Conservation (phyloP, 2,888 invertebrate species). For the Zaprionus bogoriensis region DNA sequence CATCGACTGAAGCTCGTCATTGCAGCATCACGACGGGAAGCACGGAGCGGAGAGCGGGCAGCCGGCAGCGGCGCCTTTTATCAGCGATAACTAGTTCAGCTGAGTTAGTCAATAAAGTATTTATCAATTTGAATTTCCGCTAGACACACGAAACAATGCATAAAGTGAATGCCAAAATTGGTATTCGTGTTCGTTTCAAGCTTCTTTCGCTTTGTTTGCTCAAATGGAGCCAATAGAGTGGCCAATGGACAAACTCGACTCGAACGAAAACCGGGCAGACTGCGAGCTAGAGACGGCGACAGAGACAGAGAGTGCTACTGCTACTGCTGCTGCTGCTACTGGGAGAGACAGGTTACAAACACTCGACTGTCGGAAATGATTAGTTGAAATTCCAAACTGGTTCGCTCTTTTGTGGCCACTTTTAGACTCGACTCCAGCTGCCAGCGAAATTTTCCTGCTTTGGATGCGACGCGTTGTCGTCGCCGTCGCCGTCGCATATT, state of each 20-base stretch:
- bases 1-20: conserved; percentile 1
- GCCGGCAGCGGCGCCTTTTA: conserved; percentile 3
- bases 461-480: conserved; percentile 22
- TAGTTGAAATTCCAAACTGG: conserved; percentile 58
- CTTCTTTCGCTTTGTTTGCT: background rate
- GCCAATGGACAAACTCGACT: conserved; percentile 21
- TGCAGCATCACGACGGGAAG: conserved; percentile 18
- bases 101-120: conserved; percentile 51
- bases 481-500: too few species aligned
- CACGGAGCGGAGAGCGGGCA: too few species aligned
- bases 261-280: conserved; percentile 6
- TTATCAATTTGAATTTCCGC: conserved; percentile 67
- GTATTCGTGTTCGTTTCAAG: conserved; percentile 7
- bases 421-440: conserved; percentile 6
- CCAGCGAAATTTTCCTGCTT: conserved; percentile 54
- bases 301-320: conserved; percentile 16
- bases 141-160: conserved; percentile 30
- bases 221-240: too few species aligned
- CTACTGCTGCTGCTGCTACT: too few species aligned
- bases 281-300: conserved; percentile 5
- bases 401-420: conserved; percentile 36
- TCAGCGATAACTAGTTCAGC: conserved; percentile 6
- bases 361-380: conserved; percentile 49
- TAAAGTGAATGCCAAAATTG: conserved; percentile 45
- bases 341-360: conserved; percentile 39